Evolutionary conservation across 2,888 invertebrate species (phyloP), one percentile per base, ranked within the genome.

Genomic region (Phyto melanocephala): DNA sequence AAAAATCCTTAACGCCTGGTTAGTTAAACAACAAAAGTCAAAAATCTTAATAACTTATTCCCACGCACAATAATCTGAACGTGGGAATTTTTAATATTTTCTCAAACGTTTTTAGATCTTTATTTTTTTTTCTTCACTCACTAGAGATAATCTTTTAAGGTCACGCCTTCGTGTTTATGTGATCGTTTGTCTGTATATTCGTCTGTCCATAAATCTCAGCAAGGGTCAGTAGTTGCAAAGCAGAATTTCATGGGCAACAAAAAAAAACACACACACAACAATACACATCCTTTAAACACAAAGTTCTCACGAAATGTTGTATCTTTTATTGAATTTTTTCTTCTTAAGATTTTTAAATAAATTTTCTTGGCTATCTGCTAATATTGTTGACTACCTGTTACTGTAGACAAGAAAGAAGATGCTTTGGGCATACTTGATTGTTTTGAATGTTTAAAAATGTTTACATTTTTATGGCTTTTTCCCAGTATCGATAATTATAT

Each of bases 21-120:
- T 20, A 15, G 47, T 47, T 42, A n/a, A 56, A 37, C 33, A 56
- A 40, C 56, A 62, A 82, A 82, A 82, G 79, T 82, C 71, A 71
- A 62, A 67, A 54, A 58, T 72, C 47, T 79, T 47, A 17, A 58
- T 56, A 75, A 70, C 78, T 60, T 71, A 75, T 82, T 82, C 82
- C 82, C 82, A 82, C 82, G 82, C 82, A 82, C 67, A 71, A 75
- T 58, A 70, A 63, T 78, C 78, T 78, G 37, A 81, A 81, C 82
- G 82, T 82, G 79, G 75, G 82, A 79, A 79, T 67, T 79, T 74
- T 10, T 35, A 28, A 15, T 35, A 15, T 54, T 11, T 33, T 47
- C 28, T 28, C 6, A 28, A 28, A 28, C 8, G 17, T 40, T 62
- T 5, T 62, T 20, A 20, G 20, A 71, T 63, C 62, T 74, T 74